phyloP scores from a whole-genome alignment of 2,888 invertebrate species.

The Agrochola litura region DNA sequence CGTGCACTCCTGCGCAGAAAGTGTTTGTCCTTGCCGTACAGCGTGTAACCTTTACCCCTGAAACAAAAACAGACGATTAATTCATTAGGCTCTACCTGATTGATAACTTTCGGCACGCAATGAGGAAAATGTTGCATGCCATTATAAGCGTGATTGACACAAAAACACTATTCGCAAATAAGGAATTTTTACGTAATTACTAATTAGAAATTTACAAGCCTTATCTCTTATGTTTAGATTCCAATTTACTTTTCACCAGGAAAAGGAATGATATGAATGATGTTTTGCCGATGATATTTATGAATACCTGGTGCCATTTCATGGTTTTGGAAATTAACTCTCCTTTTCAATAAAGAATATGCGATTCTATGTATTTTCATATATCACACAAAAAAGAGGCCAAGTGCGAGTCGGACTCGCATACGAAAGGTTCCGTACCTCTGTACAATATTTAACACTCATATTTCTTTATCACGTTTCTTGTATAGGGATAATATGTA shows the following conservation, averaged over 20 bases:
- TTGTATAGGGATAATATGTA: neutral
- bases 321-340: neutral
- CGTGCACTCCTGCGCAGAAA: conserved; percentile 88
- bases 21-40: conserved; percentile 86
- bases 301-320: neutral
- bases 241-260: neutral
- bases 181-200: conserved; percentile 23
- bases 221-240: neutral
- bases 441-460: neutral
- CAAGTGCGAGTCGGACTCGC: neutral
- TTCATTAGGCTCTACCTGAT: conserved; percentile 51
- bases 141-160: conserved; percentile 42
- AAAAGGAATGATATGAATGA: neutral
- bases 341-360: neutral
- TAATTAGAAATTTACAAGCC: conserved; percentile 20
- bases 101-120: conserved; percentile 52
- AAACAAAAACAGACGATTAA: conserved; percentile 67
- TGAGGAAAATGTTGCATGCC: conserved; percentile 53
- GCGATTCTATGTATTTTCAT: neutral
- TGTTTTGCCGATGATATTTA: neutral
- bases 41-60: conserved; percentile 82
- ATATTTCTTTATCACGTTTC: neutral
- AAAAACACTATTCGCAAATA: conserved; percentile 29
- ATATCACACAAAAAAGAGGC: neutral
- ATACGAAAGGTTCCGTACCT: neutral